These are phyloP conservation scores for Cygnus buccinator DNA, from an alignment of 2,113 vertebrate species.

Conservation along the genomic window DNA sequence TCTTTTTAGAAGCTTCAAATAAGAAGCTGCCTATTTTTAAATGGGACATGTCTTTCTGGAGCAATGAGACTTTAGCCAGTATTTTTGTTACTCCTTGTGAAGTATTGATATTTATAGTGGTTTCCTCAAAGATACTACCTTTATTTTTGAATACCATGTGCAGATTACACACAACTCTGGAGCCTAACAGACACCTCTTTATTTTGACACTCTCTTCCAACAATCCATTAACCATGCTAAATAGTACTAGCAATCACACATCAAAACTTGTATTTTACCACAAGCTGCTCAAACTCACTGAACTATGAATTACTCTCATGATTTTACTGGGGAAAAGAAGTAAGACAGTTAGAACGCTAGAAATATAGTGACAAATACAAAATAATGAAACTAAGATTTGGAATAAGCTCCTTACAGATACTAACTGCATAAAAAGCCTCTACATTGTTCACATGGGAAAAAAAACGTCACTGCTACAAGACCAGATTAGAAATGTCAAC, in stretches of 20 bases:
- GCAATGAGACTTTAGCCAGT: background rate
- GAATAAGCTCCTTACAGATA: background rate
- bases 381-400: background rate
- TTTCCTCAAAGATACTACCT: background rate
- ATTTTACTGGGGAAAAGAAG: background rate
- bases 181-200: background rate
- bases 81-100: background rate
- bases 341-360: background rate
- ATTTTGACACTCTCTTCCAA: background rate
- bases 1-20: background rate
- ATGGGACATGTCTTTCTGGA: background rate
- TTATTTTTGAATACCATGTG: background rate
- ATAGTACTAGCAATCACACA: background rate
- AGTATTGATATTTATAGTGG: background rate
- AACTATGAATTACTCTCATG: background rate
- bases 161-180: background rate
- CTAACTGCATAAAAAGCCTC: background rate
- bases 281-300: background rate
- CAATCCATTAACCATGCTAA: background rate
- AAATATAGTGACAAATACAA: background rate
- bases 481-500: background rate
- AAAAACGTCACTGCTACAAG: background rate
- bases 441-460: background rate
- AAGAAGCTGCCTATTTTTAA: background rate
- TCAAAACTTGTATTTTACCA: background rate